A percentile compares a stretch with the other conserved stretches of the same genome.
These are phyloP conservation scores for Ibidorhyncha struthersii DNA, from an alignment of 2,113 vertebrate genomes.

Conservation along the genomic window DNA sequence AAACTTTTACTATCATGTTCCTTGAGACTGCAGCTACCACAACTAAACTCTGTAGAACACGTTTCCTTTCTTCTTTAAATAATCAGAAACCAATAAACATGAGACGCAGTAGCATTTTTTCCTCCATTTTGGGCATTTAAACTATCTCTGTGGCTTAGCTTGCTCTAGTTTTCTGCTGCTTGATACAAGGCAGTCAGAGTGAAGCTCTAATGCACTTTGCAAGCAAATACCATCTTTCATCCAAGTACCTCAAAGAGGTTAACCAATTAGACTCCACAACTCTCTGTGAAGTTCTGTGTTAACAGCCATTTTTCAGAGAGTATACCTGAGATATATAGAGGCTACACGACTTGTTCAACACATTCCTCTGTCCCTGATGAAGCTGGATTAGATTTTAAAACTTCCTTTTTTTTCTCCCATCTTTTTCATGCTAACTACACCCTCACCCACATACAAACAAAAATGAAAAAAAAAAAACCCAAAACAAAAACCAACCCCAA, in stretches of 20 bases:
- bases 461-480: not conserved
- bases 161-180: not conserved
- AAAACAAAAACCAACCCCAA: not conserved
- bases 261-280: not conserved
- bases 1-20: not conserved
- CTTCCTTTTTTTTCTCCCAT: too few species aligned
- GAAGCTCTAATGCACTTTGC: not conserved
- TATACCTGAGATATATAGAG: not conserved
- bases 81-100: not conserved
- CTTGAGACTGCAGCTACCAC: not conserved
- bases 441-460: not conserved
- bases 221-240: not conserved
- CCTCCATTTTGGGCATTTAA: not conserved
- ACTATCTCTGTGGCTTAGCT: not conserved
- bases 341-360: not conserved
- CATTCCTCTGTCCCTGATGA: not conserved
- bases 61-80: not conserved
- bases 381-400: not conserved
- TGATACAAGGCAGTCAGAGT: not conserved
- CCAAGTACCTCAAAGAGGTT: not conserved
- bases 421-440: not conserved
- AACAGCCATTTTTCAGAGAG: not conserved
- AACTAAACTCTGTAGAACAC: not conserved
- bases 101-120: not conserved
- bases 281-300: not conserved